Percentiles rank a stretch among this genome's conserved stretches.
phyloP scores from a whole-genome alignment of 53 echinoderm and acorn worm genomes.

The Actinopyga echinites region DNA sequence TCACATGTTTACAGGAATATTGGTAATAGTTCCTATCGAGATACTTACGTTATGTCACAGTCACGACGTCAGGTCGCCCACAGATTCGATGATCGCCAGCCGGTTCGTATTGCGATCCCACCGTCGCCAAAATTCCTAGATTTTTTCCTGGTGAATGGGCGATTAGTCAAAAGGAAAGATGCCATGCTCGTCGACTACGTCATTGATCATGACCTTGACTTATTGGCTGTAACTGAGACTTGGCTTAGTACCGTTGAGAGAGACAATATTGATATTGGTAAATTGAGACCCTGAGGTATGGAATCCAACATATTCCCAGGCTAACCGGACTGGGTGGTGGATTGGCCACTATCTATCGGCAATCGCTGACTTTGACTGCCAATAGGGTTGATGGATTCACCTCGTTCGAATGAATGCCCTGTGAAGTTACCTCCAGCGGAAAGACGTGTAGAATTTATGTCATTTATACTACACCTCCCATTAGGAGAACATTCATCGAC shows the following conservation, averaged over 20 bases:
- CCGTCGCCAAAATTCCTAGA: background rate
- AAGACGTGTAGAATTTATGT: background rate
- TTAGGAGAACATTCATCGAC: background rate
- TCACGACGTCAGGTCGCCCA: background rate
- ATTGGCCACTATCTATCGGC: background rate
- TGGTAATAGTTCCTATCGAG: conserved; percentile 1
- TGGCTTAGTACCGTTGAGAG: background rate
- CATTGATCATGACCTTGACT: background rate
- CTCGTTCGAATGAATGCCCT: conserved; percentile 3
- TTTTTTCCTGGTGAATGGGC: background rate
- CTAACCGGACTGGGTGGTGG: background rate
- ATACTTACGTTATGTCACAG: background rate
- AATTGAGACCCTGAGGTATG: background rate
- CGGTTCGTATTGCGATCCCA: background rate
- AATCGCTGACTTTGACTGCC: background rate
- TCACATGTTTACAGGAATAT: conserved; percentile 1
- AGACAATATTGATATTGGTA: background rate
- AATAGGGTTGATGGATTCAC: background rate
- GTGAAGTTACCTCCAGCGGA: background rate
- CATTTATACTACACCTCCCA: background rate
- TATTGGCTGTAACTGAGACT: background rate
- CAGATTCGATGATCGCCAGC: background rate
- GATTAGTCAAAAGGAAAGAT: background rate
- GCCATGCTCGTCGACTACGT: too few species aligned
- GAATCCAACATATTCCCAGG: background rate